Evolutionary conservation across 37 sponge, comb jelly and placozoan genomes (phyloP).

Genomic region (Hormiphora californensis): DNA sequence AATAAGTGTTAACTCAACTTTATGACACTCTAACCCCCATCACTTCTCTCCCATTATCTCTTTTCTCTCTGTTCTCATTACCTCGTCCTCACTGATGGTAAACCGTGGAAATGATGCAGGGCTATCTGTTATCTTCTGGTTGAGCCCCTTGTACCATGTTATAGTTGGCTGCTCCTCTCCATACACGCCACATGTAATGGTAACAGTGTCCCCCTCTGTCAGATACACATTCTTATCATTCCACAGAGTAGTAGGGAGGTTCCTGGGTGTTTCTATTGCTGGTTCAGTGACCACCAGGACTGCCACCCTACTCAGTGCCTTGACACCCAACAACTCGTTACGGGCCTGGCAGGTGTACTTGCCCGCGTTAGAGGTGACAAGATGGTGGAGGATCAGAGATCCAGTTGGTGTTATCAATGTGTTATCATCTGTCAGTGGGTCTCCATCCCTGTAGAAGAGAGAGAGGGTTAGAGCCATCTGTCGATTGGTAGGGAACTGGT

Average conservation of each 20-base stretch:
- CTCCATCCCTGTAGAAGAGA: not conserved
- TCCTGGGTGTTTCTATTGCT: not conserved
- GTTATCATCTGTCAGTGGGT: not conserved
- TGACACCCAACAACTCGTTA: not conserved
- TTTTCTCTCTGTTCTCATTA: too few relatives aligned
- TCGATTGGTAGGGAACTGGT: not conserved
- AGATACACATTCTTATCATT: not conserved
- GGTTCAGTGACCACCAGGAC: not conserved
- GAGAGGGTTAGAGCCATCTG: not conserved
- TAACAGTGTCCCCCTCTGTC: not conserved
- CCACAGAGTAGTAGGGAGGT: not conserved
- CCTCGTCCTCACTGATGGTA: not conserved
- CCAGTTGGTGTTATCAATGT: not conserved
- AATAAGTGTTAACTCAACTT: too few relatives aligned
- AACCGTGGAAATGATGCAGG: not conserved
- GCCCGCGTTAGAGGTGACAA: not conserved
- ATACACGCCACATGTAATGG: constrained; percentile 13
- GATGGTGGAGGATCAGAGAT: not conserved
- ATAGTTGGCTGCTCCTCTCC: constrained; percentile 16
- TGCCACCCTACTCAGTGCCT: not conserved
- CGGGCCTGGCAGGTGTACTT: not conserved
- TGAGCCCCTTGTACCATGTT: not conserved
- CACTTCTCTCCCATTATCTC: too few relatives aligned
- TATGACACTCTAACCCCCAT: too few relatives aligned
- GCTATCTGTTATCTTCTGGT: constrained; percentile 43